Percentiles rank a stretch among this genome's conserved stretches.
phyloP scores from a whole-genome alignment of 2,888 invertebrate species.

The Heliconius aoede region DNA sequence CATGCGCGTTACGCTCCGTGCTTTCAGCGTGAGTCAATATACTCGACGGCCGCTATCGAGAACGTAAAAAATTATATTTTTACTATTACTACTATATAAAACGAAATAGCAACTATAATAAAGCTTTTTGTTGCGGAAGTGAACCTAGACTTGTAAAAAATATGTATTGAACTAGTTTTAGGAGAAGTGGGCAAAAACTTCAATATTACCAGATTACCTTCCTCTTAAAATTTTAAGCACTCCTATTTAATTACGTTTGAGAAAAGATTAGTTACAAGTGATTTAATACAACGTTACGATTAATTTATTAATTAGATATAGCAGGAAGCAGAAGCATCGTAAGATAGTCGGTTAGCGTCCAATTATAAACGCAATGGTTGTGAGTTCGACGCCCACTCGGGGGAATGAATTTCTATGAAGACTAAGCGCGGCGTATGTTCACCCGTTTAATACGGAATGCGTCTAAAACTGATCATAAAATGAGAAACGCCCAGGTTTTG shows the following conservation, averaged over 20 bases:
- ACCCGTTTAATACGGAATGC: no score
- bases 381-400: no score
- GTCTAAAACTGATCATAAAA: no score
- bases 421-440: no score
- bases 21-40: conserved; percentile 11
- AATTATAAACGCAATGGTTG: no score
- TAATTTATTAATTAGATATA: no score
- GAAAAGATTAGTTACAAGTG: no score
- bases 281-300: not conserved
- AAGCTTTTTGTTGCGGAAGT: not conserved
- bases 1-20: conserved; percentile 14
- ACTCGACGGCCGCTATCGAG: conserved; percentile 10
- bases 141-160: conserved; percentile 8
- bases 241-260: not conserved
- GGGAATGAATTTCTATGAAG: no score
- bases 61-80: conserved; percentile 6
- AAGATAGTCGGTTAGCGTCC: no score
- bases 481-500: no score
- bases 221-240: not conserved
- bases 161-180: not conserved
- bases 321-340: no score
- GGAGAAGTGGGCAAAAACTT: not conserved
- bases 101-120: conserved; percentile 4
- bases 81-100: not conserved
- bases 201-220: not conserved